Evolutionary conservation across 1,140 invertebrate species (phyloP).

Genomic region (Caerostris extrusa): DNA sequence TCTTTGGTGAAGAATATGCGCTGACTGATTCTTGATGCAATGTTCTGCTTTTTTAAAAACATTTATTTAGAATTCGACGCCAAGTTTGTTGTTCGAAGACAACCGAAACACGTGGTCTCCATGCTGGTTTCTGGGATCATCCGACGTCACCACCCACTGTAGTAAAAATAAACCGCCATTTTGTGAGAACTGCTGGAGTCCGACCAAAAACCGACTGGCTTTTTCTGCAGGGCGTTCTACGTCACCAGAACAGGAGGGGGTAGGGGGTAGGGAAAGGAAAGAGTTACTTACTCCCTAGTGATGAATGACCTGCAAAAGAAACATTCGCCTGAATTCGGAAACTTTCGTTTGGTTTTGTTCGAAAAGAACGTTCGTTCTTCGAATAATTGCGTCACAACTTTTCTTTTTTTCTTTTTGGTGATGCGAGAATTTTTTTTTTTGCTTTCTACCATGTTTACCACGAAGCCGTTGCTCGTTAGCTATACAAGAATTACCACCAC

Average conservation of each 20-base stretch:
- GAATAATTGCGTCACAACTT: constrained; percentile 9
- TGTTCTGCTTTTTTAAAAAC: too few relatives aligned
- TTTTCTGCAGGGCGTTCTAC: background rate
- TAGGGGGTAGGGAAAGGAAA: background rate
- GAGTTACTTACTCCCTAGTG: background rate
- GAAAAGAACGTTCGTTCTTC: background rate
- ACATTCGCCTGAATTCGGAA: constrained; percentile 17
- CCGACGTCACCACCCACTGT: background rate
- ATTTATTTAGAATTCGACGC: background rate
- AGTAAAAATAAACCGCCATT: constrained; percentile 10
- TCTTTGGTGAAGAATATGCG: too few relatives aligned
- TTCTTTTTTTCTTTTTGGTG: background rate
- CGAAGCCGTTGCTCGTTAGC: background rate
- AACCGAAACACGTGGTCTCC: background rate
- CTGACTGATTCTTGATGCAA: too few relatives aligned
- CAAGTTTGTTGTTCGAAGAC: background rate
- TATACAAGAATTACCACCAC: background rate
- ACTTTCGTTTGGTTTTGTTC: constrained; percentile 18
- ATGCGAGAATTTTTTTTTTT: background rate
- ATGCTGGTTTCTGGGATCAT: background rate
- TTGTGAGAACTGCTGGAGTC: background rate
- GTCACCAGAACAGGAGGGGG: background rate
- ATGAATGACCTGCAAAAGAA: constrained; percentile 19
- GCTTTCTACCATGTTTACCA: background rate
- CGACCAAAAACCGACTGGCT: constrained; percentile 5